Conservation (phyloP, 2,888 invertebrate species). For the Dioctria rufipes region DNA sequence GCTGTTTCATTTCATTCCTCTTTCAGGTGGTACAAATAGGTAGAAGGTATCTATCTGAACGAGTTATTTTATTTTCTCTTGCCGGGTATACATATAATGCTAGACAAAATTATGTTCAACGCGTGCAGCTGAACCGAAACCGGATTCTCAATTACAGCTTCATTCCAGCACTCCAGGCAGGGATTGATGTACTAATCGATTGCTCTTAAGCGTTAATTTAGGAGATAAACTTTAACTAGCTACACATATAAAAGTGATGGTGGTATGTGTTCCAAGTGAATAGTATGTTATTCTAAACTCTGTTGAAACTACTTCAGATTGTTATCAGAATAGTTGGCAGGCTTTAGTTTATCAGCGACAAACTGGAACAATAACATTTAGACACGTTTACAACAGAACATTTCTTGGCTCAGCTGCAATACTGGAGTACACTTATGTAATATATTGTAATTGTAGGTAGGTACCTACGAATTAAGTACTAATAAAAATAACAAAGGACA, state of each 20-base stretch:
- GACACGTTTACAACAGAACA: not conserved
- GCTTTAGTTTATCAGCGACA: slow-evolving; percentile 43
- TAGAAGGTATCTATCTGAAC: too few relatives aligned
- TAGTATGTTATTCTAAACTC: not conserved
- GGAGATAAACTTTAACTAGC: slow-evolving; percentile 28
- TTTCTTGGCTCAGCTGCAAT: not conserved
- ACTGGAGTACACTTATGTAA: not conserved
- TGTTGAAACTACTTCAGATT: slow-evolving; percentile 37
- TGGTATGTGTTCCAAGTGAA: slow-evolving; percentile 7
- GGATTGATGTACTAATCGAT: slow-evolving; percentile 40
- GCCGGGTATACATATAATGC: not conserved
- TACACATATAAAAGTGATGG: not conserved
- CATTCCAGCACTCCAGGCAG: slow-evolving; percentile 10
- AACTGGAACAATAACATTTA: slow-evolving; percentile 35
- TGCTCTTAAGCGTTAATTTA: slow-evolving; percentile 43
- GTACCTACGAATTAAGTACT: slow-evolving; percentile 26
- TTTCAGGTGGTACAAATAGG: not conserved
- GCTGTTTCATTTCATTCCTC: slow-evolving; percentile 2
- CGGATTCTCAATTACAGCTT: slow-evolving; percentile 53
- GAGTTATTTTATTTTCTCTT: not conserved
- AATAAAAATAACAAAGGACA: slow-evolving; percentile 30
- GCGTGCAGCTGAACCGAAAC: slow-evolving; percentile 25
- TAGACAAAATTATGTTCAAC: not conserved
- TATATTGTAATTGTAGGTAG: not conserved
- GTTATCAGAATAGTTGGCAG: slow-evolving; percentile 15